phyloP scores from a whole-genome alignment of 2,797 vertebrate species.

The Buceros bicornis region DNA sequence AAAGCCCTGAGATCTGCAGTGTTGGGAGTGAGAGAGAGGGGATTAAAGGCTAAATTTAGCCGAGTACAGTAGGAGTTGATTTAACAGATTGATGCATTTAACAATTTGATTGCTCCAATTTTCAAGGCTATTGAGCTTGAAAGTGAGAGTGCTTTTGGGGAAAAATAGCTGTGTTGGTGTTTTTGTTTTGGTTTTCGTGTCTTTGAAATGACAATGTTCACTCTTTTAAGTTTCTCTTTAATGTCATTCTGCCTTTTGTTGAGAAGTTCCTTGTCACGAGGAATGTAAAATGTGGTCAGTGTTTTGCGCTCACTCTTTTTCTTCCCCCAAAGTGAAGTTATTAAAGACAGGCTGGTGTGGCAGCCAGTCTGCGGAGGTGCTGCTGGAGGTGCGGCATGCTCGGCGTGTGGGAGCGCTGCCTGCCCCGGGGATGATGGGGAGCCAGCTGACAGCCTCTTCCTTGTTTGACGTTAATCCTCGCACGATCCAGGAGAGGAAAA shows the following conservation, averaged over 20 bases:
- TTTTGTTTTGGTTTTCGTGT: conserved; percentile 47
- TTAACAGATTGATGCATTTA: conserved; percentile 66
- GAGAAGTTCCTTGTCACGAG: neutral
- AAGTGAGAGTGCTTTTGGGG: conserved; percentile 49
- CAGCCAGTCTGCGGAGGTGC: neutral
- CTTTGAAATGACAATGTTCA: conserved; percentile 42
- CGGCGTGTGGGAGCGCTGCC: neutral
- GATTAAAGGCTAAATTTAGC: conserved; percentile 58
- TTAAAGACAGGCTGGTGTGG: neutral
- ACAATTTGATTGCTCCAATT: conserved; percentile 70
- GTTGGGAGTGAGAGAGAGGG: neutral
- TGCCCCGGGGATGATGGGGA: neutral
- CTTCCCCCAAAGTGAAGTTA: neutral
- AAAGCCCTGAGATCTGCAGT: neutral
- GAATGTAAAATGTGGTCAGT: neutral
- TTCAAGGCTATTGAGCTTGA: conserved; percentile 73
- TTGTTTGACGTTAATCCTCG: neutral
- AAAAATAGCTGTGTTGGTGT: conserved; percentile 64
- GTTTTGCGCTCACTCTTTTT: neutral
- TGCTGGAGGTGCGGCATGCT: neutral
- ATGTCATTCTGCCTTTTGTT: conserved; percentile 29
- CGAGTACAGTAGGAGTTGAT: conserved; percentile 44
- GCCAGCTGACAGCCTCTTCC: neutral
- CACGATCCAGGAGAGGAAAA: neutral
- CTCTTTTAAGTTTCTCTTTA: conserved; percentile 23